phyloP scores from a whole-genome alignment of 2,888 invertebrate genomes.

The Steromphala cineraria region DNA sequence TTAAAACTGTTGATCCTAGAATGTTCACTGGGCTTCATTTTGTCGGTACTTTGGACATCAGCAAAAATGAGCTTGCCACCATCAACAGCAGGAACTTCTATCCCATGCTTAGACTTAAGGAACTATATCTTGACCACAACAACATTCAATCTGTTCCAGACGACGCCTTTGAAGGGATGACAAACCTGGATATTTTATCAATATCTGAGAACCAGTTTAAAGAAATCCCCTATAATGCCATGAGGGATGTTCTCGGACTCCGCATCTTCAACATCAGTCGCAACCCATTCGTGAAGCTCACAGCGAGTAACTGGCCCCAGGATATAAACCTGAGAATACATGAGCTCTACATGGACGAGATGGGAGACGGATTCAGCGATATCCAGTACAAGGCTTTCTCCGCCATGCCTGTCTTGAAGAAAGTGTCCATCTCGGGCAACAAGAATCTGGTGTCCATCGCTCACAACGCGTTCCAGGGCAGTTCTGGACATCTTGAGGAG shows the following conservation, averaged over 20 bases:
- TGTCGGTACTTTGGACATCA: conserved; percentile 1
- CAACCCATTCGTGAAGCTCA: conserved; percentile 17
- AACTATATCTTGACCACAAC: conserved; percentile 22
- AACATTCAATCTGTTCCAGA: background rate
- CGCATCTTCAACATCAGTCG: conserved; percentile 26
- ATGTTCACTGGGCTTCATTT: conserved; percentile 7
- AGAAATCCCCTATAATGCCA: conserved; percentile 17
- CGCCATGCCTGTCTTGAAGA: background rate
- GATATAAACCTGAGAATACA: background rate
- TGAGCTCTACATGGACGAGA: background rate
- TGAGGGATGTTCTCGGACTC: background rate
- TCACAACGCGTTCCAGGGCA: conserved; percentile 25
- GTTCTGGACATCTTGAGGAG: background rate
- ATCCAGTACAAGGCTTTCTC: background rate
- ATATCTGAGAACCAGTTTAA: conserved; percentile 26
- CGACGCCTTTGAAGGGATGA: conserved; percentile 20
- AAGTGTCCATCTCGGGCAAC: conserved; percentile 3
- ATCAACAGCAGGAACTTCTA: background rate
- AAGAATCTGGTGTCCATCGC: conserved; percentile 11
- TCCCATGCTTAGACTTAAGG: conserved; percentile 10
- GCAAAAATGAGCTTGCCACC: background rate
- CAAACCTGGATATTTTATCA: conserved; percentile 19
- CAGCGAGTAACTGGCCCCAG: background rate
- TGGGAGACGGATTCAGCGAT: background rate
- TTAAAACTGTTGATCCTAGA: background rate